phyloP scores from a whole-genome alignment of 1,140 invertebrate species.

The Leptinotarsa texana region DNA sequence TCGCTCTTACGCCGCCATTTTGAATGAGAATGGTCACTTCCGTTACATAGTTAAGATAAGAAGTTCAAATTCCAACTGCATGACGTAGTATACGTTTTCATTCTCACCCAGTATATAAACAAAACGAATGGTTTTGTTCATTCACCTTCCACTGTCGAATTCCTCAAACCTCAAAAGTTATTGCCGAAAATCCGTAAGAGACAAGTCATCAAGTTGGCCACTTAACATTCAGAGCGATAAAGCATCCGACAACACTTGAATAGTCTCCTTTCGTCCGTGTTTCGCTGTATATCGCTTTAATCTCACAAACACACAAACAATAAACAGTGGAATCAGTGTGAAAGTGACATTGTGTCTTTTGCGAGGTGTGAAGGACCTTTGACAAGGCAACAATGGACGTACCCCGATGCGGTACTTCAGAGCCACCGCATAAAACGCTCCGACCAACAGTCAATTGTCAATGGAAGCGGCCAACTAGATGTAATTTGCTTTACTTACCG shows the following conservation, averaged over 20 bases:
- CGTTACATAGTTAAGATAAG: too few species aligned
- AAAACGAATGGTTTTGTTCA: too few species aligned
- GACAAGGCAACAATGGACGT: conserved; percentile 44
- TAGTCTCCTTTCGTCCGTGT: neutral
- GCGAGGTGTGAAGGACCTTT: conserved; percentile 48
- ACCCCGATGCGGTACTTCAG: conserved; percentile 51
- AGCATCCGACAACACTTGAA: neutral
- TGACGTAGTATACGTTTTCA: too few species aligned
- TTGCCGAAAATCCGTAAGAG: neutral
- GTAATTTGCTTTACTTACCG: conserved; percentile 50
- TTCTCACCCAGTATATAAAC: too few species aligned
- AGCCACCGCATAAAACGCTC: conserved; percentile 46
- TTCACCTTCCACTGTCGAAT: too few species aligned
- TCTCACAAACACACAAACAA: conserved; percentile 50
- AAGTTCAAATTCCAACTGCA: too few species aligned
- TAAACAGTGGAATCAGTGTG: conserved; percentile 48
- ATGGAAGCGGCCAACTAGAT: conserved; percentile 45
- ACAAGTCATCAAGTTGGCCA: conserved; percentile 12
- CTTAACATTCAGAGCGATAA: conserved; percentile 8
- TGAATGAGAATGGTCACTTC: too few species aligned
- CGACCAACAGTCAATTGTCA: conserved; percentile 40
- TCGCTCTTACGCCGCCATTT: too few species aligned
- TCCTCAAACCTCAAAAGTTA: too few species aligned
- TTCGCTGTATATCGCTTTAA: conserved; percentile 25
- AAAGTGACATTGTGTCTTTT: conserved; percentile 52